A percentile compares a stretch with the other conserved stretches of the same genome.
Conservation (phyloP, 2,888 invertebrate genomes). For the Dermolepida albohirtum region DNA sequence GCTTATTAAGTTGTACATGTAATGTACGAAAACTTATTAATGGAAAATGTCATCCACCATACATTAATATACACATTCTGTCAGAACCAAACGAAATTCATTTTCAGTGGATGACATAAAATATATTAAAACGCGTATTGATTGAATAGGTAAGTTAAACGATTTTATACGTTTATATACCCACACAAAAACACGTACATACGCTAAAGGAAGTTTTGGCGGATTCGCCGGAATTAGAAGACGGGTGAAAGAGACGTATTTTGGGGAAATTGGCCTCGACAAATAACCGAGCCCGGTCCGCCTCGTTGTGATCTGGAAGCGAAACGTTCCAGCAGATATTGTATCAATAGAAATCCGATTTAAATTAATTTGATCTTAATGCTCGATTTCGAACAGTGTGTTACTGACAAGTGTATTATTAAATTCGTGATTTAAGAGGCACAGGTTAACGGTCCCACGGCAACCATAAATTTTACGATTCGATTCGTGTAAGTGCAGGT, state of each 20-base stretch:
- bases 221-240: slow-evolving; percentile 13
- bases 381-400: slow-evolving; percentile 49
- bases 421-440: slow-evolving; percentile 55
- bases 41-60: not conserved
- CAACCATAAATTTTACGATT: slow-evolving; percentile 36
- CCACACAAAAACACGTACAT: too few relatives aligned
- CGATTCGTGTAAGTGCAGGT: slow-evolving; percentile 24
- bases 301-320: not conserved
- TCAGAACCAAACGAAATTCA: slow-evolving; percentile 34
- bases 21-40: not conserved
- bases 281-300: too few relatives aligned
- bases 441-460: slow-evolving; percentile 46
- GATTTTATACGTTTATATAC: too few relatives aligned
- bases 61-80: slow-evolving; percentile 10
- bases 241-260: too few relatives aligned
- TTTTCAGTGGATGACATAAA: slow-evolving; percentile 22
- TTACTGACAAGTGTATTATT: slow-evolving; percentile 56
- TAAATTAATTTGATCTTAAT: slow-evolving; percentile 45
- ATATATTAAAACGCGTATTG: slow-evolving; percentile 37
- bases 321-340: slow-evolving; percentile 31
- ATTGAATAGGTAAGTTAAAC: slow-evolving; percentile 26
- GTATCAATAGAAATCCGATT: slow-evolving; percentile 45
- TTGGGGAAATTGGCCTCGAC: too few relatives aligned
- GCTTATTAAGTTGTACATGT: not conserved
- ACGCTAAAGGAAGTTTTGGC: not conserved